Evolutionary conservation across 2,113 vertebrate genomes (phyloP), one percentile per base, ranked within the genome.

Genomic region (Chaetura pelagica): DNA sequence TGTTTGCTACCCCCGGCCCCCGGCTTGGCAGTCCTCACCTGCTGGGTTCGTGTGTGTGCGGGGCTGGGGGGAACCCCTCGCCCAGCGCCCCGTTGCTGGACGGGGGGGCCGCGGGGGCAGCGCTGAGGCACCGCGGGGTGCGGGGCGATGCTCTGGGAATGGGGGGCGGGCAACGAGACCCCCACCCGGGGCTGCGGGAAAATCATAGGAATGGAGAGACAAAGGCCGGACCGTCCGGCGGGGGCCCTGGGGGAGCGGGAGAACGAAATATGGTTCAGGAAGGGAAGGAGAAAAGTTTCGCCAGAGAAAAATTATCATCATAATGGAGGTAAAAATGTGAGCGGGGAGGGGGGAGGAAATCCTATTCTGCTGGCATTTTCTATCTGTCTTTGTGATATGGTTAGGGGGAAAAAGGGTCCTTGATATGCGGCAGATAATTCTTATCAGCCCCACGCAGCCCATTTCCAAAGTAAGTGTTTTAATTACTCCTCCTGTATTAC

Each of bases 371-470:
- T 97, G 97, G 97, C 96, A 97, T 98, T 98, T 97, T 98, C 97
- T 97, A 96, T 97, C 98, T 96, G 96, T 95, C 97, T 98, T 97
- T 98, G 97, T 97, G 97, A 97, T 97, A 94, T 86, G 96, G 87
- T 97, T 97, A 92, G 96, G 97, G 97, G 97, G 97, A 87, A 97
- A 97, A 97, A 97, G 97, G 93, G 92, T 97, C 86, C 96, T 97
- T 97, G 97, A 98, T 98, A 97, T 93, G 90, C 93, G 49, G 64
- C 76, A 94, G 98, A 98, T 98, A 98, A 98, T 91, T 92, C 97
- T 98, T 98, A 98, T 98, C 98, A 98, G 97, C 93, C 46, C 54
- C 94, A 85, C 76, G 96, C 98, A 98, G 98, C 92, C 68, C 93
- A 96, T 94, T 93, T 94, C 97, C 91, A 97, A 98, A 98, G 97